A percentile compares a stretch with the other conserved stretches of the same genome.
Conservation (phyloP, 2,797 vertebrate species). For the Chelmon rostratus region DNA sequence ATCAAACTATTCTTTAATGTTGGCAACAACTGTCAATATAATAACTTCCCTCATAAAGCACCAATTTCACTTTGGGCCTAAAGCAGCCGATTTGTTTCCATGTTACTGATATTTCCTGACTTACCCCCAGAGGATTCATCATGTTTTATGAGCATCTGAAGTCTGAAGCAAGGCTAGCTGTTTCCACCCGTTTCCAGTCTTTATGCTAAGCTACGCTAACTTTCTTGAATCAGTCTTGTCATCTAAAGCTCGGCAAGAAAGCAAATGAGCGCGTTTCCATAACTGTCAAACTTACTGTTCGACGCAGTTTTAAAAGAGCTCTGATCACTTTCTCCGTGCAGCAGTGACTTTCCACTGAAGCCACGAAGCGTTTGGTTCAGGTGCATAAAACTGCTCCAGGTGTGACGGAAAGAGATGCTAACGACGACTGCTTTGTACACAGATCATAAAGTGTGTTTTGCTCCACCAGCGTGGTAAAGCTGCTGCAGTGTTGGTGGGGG, state of each 20-base stretch:
- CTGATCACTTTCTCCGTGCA: not conserved
- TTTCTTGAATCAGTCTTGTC: not conserved
- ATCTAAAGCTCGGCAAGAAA: not conserved
- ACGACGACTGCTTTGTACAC: not conserved
- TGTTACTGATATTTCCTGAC: too few species aligned
- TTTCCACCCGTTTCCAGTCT: not conserved
- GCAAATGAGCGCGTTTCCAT: not conserved
- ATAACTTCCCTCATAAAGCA: too few species aligned
- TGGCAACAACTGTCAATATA: too few species aligned
- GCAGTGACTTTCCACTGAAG: not conserved
- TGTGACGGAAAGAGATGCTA: not conserved
- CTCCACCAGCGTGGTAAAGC: conserved; percentile 63
- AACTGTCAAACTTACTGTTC: not conserved
- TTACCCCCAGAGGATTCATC: too few species aligned
- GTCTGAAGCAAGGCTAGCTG: not conserved
- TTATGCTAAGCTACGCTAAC: conserved; percentile 16
- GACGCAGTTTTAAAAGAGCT: not conserved
- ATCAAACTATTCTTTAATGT: too few species aligned
- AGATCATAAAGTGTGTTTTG: conserved; percentile 52
- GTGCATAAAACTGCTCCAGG: not conserved
- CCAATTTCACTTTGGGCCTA: too few species aligned
- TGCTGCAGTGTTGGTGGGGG: conserved; percentile 30
- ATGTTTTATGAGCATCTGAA: too few species aligned
- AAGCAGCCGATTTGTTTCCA: too few species aligned
- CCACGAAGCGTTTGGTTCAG: not conserved